These are phyloP conservation scores for Erythrocebus patas DNA, from an alignment of 2,113 vertebrate genomes.

Conservation along the genomic window DNA sequence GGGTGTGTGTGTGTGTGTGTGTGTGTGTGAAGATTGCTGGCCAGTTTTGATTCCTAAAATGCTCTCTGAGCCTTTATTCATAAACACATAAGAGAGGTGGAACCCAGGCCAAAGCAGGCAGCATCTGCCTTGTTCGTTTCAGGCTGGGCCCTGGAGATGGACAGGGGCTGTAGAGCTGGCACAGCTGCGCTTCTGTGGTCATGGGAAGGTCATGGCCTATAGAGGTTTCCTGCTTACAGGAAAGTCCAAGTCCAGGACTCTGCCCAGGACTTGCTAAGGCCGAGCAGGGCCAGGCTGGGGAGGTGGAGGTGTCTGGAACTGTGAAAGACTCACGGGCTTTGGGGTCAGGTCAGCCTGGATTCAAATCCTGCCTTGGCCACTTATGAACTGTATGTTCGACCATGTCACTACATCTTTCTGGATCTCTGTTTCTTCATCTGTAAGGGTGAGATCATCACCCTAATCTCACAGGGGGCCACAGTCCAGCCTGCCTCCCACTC, in stretches of 20 bases:
- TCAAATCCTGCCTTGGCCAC: neutral
- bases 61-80: slow-evolving; percentile 75
- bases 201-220: neutral
- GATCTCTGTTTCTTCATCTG: neutral
- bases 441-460: neutral
- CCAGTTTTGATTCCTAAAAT: slow-evolving; percentile 78
- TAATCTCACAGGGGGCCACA: neutral
- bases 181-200: neutral
- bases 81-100: slow-evolving; percentile 54
- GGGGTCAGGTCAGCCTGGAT: neutral
- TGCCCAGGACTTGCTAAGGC: neutral
- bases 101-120: neutral
- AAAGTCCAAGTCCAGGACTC: too few relatives aligned
- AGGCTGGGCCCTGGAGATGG: neutral
- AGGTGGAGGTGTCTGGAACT: neutral
- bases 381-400: neutral
- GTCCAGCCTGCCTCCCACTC: neutral
- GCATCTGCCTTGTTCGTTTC: neutral
- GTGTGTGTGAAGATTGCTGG: slow-evolving; percentile 77
- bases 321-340: neutral
- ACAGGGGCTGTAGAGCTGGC: neutral
- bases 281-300: neutral
- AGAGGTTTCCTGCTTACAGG: neutral
- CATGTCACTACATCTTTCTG: neutral
- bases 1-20: too few relatives aligned